A percentile compares a stretch with the other conserved stretches of the same genome.
Evolutionary conservation across 1,140 invertebrate genomes (phyloP).

Genomic region (Drosophila biarmipes): DNA sequence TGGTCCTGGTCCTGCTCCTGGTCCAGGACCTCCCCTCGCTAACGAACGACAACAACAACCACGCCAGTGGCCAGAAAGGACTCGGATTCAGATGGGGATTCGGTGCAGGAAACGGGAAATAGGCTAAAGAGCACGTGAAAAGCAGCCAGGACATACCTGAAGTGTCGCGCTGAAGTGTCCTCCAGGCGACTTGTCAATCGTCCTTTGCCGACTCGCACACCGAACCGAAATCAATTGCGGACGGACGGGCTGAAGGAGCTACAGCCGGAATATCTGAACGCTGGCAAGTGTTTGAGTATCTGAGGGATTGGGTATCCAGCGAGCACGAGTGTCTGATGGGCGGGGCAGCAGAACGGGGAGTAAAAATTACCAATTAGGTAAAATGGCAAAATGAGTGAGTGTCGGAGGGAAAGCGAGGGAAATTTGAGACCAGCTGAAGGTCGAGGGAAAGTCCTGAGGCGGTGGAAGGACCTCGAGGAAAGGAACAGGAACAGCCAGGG

Average conservation of each 20-base stretch:
- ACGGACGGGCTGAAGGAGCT: slow-evolving; percentile 37
- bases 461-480: slow-evolving; percentile 9
- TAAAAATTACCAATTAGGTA: slow-evolving; percentile 79
- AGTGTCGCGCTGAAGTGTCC: slow-evolving; percentile 60
- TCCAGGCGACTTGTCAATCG: slow-evolving; percentile 71
- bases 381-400: slow-evolving; percentile 79
- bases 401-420: slow-evolving; percentile 16
- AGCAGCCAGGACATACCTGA: slow-evolving; percentile 59
- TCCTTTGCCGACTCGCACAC: slow-evolving; percentile 65
- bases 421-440: slow-evolving; percentile 13
- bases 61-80: slow-evolving; percentile 13
- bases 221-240: slow-evolving; percentile 69
- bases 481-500: neutral
- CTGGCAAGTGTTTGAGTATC: neutral
- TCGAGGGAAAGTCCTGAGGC: neutral
- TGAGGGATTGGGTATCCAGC: neutral
- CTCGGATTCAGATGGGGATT: slow-evolving; percentile 19
- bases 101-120: slow-evolving; percentile 57
- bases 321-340: neutral
- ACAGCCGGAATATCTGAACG: slow-evolving; percentile 15
- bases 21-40: slow-evolving; percentile 5
- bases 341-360: slow-evolving; percentile 13
- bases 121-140: slow-evolving; percentile 78
- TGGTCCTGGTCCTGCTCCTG: neutral
- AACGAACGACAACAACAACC: slow-evolving; percentile 58